Evolutionary conservation across 2,797 vertebrate genomes (phyloP).

Genomic region (Sebastes matsubarae): DNA sequence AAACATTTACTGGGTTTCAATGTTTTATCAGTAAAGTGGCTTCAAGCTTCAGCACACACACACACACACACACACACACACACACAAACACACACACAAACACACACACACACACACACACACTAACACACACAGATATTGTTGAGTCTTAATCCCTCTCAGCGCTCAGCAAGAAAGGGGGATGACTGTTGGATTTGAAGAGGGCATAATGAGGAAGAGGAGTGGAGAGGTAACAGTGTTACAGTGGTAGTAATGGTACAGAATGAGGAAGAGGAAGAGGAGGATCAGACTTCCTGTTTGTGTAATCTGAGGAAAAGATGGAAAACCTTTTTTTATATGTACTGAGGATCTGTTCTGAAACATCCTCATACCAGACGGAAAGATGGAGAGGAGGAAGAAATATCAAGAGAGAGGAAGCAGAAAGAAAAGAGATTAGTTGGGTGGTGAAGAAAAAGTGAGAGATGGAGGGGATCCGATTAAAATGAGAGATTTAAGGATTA

Average conservation of each 20-base stretch:
- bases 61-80: neutral
- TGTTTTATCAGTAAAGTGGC: conserved; percentile 32
- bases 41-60: neutral
- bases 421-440: neutral
- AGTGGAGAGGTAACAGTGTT: neutral
- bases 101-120: neutral
- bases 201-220: conserved; percentile 25
- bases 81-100: neutral
- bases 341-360: neutral
- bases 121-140: neutral
- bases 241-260: neutral
- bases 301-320: neutral
- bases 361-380: neutral
- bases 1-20: conserved; percentile 19
- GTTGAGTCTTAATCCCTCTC: conserved; percentile 21
- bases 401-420: neutral
- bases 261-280: neutral
- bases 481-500: neutral
- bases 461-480: conserved; percentile 3
- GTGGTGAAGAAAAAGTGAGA: neutral
- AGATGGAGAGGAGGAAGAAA: neutral
- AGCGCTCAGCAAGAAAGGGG: neutral
- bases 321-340: neutral
- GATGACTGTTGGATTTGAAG: conserved; percentile 27
- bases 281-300: neutral